phyloP scores from a whole-genome alignment of 2,888 invertebrate genomes.

The Megaustenia siamemsis region DNA sequence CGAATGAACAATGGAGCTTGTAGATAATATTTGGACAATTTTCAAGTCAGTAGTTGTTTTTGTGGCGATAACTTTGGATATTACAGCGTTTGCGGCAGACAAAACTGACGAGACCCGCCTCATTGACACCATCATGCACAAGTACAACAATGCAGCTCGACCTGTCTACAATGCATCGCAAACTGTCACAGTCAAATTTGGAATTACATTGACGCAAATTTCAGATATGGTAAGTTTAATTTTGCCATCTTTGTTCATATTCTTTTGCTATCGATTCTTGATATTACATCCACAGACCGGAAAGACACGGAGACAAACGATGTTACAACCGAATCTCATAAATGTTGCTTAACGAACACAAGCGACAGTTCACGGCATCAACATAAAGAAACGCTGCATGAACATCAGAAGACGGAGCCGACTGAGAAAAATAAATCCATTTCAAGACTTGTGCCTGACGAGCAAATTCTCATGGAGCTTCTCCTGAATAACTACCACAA shows the following conservation, averaged over 20 bases:
- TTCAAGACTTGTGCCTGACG: conserved; percentile 69
- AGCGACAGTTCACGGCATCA: neutral
- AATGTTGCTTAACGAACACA: neutral
- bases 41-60: neutral
- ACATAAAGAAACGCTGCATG: too few relatives aligned
- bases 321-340: neutral
- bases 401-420: neutral
- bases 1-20: neutral
- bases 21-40: neutral
- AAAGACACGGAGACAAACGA: neutral
- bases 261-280: neutral
- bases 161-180: conserved; percentile 79
- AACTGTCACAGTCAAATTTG: conserved; percentile 77
- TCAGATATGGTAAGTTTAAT: conserved; percentile 78
- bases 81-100: neutral
- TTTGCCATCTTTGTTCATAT: neutral
- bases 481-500: conserved; percentile 75
- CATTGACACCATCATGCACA: conserved; percentile 70
- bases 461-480: conserved; percentile 72
- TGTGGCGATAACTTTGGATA: neutral
- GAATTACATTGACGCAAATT: conserved; percentile 78
- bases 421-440: too few relatives aligned
- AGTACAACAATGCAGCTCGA: conserved; percentile 77
- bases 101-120: conserved; percentile 78
- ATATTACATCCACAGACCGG: conserved; percentile 7